Conservation (phyloP, 2,113 vertebrate species). For the Lophura nycthemera region DNA sequence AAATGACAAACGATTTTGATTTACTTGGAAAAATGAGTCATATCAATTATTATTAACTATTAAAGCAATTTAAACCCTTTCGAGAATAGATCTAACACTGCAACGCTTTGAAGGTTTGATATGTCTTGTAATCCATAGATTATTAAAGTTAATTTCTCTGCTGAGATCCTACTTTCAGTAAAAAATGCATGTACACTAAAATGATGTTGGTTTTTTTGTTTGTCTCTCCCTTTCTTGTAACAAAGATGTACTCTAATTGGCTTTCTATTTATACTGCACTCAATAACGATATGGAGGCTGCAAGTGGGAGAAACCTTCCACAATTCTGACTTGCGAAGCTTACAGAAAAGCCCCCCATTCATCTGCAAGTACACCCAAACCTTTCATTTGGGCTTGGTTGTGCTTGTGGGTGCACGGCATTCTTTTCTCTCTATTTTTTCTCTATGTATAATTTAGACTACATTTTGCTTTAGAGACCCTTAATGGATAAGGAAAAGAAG, state of each 20-base stretch:
- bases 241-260: conserved; percentile 72
- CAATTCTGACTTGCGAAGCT: conserved; percentile 18
- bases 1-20: conserved; percentile 62
- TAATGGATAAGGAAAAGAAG: conserved; percentile 68
- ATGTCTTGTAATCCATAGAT: conserved; percentile 81
- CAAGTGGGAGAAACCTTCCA: conserved; percentile 37
- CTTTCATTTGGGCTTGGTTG: conserved; percentile 38
- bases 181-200: conserved; percentile 60
- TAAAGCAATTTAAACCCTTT: conserved; percentile 74
- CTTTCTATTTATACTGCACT: conserved; percentile 67
- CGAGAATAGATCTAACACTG: conserved; percentile 74
- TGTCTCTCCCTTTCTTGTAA: conserved; percentile 56
- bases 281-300: conserved; percentile 66
- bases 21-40: conserved; percentile 66
- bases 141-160: conserved; percentile 82
- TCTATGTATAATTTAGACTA: conserved; percentile 60
- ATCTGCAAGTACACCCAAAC: conserved; percentile 51
- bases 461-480: conserved; percentile 72
- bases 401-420: conserved; percentile 53
- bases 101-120: conserved; percentile 77
- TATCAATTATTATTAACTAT: conserved; percentile 76
- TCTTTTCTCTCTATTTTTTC: conserved; percentile 57
- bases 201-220: conserved; percentile 38
- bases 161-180: conserved; percentile 72
- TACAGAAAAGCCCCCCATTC: conserved; percentile 50